Evolutionary conservation across 2,113 vertebrate species (phyloP).

Genomic region (Leptobrachium ailaonicum): DNA sequence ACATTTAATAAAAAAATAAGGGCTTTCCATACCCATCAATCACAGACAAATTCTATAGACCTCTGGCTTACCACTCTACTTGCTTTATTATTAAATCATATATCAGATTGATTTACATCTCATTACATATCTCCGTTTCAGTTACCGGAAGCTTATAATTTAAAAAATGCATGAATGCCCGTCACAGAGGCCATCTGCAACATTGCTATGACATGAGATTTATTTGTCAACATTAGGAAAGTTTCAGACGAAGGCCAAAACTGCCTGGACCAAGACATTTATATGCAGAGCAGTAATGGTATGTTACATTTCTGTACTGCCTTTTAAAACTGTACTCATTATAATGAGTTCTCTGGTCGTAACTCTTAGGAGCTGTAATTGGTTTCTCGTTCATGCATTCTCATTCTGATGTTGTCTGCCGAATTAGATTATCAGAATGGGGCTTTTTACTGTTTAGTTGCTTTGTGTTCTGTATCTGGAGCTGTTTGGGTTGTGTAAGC

Average conservation of each 20-base stretch:
- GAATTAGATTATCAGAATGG: slow-evolving; percentile 44
- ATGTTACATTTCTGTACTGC: slow-evolving; percentile 34
- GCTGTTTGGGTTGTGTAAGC: slow-evolving; percentile 37
- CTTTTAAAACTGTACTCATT: slow-evolving; percentile 46
- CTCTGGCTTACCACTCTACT: background rate
- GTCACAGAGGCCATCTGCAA: background rate
- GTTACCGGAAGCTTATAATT: background rate
- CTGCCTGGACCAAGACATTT: slow-evolving; percentile 17
- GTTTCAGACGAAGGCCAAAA: slow-evolving; percentile 4
- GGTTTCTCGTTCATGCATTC: slow-evolving; percentile 48
- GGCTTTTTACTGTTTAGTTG: slow-evolving; percentile 48
- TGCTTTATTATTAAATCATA: background rate
- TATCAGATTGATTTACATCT: slow-evolving; percentile 5
- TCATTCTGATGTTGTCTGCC: slow-evolving; percentile 46
- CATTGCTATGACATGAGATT: background rate
- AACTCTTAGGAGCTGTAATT: slow-evolving; percentile 46
- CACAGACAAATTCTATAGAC: background rate
- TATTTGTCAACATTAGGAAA: background rate
- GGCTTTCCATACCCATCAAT: background rate
- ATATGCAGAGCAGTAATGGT: slow-evolving; percentile 6
- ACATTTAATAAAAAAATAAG: background rate
- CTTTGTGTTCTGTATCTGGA: slow-evolving; percentile 45
- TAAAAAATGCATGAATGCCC: background rate
- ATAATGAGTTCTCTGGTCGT: slow-evolving; percentile 46
- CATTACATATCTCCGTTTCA: background rate